These are phyloP conservation scores for Melanotaenia parkinsoni DNA, from an alignment of 2,797 vertebrate species.

Conservation along the genomic window DNA sequence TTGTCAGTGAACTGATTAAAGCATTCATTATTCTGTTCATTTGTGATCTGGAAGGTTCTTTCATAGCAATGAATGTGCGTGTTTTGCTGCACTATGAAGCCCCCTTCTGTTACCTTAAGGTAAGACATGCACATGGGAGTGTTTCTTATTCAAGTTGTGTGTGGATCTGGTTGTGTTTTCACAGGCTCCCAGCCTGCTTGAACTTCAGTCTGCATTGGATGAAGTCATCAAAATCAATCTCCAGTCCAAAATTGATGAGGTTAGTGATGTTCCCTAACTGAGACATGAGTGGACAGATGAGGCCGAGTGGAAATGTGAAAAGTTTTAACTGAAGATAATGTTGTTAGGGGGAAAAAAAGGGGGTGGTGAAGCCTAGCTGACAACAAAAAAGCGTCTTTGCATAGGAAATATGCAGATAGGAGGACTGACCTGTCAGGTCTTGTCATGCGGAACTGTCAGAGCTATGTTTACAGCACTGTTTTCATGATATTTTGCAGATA, in stretches of 20 bases:
- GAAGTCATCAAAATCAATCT: conserved; percentile 62
- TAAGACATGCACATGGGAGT: neutral
- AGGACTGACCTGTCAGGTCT: neutral
- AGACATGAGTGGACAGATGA: neutral
- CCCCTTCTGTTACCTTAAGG: conserved; percentile 46
- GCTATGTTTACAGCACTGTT: neutral
- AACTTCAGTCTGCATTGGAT: conserved; percentile 64
- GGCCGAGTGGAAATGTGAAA: neutral
- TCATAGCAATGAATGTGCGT: neutral
- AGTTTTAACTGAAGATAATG: conserved; percentile 20
- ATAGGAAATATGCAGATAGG: neutral
- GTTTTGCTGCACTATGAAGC: conserved; percentile 45
- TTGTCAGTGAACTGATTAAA: neutral
- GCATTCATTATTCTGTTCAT: neutral
- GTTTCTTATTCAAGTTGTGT: neutral
- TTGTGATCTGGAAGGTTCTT: neutral
- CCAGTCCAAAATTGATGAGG: conserved; percentile 57
- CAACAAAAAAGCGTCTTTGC: conserved; percentile 1
- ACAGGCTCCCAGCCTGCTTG: conserved; percentile 53
- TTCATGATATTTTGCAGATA: conserved; percentile 59
- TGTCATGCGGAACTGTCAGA: neutral
- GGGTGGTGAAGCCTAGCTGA: neutral
- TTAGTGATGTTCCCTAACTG: conserved; percentile 43
- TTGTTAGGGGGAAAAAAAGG: neutral
- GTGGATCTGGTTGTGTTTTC: conserved; percentile 22